Evolutionary conservation across 2,797 vertebrate genomes (phyloP).

Genomic region (Lutjanus argentimaculatus): DNA sequence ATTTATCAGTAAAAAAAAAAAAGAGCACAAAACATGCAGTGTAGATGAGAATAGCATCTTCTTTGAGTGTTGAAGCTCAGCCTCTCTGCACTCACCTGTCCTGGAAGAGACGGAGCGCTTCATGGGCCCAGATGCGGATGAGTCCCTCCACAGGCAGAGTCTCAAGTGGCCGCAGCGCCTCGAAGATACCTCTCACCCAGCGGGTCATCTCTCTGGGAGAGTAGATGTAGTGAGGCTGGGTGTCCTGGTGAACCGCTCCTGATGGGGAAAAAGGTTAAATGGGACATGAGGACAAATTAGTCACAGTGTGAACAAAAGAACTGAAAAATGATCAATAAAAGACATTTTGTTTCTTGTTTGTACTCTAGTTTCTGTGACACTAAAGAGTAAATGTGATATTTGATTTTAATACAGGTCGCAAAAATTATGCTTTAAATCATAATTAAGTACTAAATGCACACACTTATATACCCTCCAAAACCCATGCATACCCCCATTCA

Average conservation of each 20-base stretch:
- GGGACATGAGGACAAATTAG: neutral
- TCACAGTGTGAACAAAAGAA: neutral
- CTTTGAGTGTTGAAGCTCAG: neutral
- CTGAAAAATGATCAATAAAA: neutral
- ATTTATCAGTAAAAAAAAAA: neutral
- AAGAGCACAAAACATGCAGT: neutral
- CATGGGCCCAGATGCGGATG: constrained; percentile 98
- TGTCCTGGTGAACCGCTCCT: constrained; percentile 99
- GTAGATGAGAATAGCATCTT: neutral
- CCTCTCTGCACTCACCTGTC: constrained; percentile 88
- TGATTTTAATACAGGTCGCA: neutral
- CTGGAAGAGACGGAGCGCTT: constrained; percentile 98
- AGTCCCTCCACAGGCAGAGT: constrained; percentile 97
- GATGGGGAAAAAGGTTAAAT: neutral
- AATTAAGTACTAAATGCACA: too few species aligned
- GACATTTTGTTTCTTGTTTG: neutral
- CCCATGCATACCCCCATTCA: too few species aligned
- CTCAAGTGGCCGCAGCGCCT: constrained; percentile 95
- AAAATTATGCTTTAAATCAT: too few species aligned
- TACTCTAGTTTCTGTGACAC: neutral
- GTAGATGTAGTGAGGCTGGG: constrained; percentile 98
- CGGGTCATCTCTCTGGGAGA: constrained; percentile 99
- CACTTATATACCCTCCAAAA: too few species aligned
- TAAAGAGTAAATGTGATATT: neutral
- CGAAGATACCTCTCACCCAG: constrained; percentile 99